Base-by-base conservation (phyloP, 2,113 vertebrate species). In the Urocitellus parryii region DNA sequence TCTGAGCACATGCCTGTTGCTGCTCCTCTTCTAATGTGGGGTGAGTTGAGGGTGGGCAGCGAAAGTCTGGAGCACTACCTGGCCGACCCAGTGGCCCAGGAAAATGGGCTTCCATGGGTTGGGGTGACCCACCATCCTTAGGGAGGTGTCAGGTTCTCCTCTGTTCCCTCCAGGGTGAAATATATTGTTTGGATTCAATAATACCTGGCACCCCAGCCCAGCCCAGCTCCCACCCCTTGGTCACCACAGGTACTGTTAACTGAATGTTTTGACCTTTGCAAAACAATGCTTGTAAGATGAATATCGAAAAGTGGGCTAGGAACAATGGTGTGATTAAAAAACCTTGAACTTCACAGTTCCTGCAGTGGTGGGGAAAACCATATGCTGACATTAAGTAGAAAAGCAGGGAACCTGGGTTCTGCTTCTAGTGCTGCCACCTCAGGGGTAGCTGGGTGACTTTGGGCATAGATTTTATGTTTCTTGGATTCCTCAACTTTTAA, bases 231-330 rank as follows among this genome's bases (percentile, higher is more conserved):
- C 45, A 68, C 25, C 29, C 39, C 65, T 74, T 39, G 53, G 32
- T 90, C 58, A 37, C 48, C 63, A 39, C 48, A 82, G 91, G 77
- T 32, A 32, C 4, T 70, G 83, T 29, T 22, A 42, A 67, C 24
- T 58, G 92, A 90, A 72, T 61, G 78, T 32, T 88, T 76, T 34
- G 80, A 53, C 39, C 74, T 80, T 76, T 93, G 65, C 78, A 79
- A 95, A 96, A 87, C 20, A 88, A 92, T 58, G 72, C 45, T 88
- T 95, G 65, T 76, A 63, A 82, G 88, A 84, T 58, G 25, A 34
- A 9, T 80, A 85, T 79, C 81, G 65, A 88, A 61, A 88, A 81
- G 51, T 20, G 14, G 45, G 45, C 24, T 63, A 17, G 56, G 56
- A 88, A 65, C 53, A 82, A 89, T 65, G 34, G 51, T 63, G 39